Evolutionary conservation across 2,888 invertebrate genomes (phyloP), one percentile per base, ranked within the genome.

Genomic region (Harpagoxenus sublaevis): DNA sequence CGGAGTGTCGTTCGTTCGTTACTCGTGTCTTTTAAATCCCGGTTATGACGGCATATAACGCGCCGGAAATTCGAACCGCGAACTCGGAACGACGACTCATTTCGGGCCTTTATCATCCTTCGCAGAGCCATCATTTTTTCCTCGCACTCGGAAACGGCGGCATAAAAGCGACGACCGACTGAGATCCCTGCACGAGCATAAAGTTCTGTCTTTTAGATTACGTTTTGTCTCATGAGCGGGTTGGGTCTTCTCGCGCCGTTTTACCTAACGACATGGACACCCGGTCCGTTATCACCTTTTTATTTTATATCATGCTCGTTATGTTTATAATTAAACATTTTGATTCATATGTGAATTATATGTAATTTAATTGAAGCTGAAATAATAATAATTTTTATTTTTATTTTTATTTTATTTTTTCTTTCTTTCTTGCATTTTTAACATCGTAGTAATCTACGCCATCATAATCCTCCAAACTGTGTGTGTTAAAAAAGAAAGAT

Each of bases 1-100:
- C 10, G 57, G 83, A 77, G 88, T 79, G 85, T 88, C 87, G 82
- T 89, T 89, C 65, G 82, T 89, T 89, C 84, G 86, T 86, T 87
- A 85, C 83, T 28, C 55, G 83, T 68, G 86, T 79, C 89, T 86
- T 82, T 79, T 87, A 86, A 90, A 88, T 87, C 84, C 84, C 74
- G 57, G 74, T 89, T 88, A 87, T 86, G 88, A 89, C 70, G 60
- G 66, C 60, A 66, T 68, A 82, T 84, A 88, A 88, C 84, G 84
- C 63, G 68, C 42, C 84, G 86, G 88, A 88, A 88, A 85, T 85
- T 85, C 85, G 87, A 89, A 77, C 81, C 65, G 84, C 51, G 62
- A 28, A 53, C 62, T 48, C 63, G 23, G 68, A 65, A 68, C 68
- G 74, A 68, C 84, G 66, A 66, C 68, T 62, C 81, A 63, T 62